Evolutionary conservation across 2,113 vertebrate genomes (phyloP).

Genomic region (Stegastes partitus): DNA sequence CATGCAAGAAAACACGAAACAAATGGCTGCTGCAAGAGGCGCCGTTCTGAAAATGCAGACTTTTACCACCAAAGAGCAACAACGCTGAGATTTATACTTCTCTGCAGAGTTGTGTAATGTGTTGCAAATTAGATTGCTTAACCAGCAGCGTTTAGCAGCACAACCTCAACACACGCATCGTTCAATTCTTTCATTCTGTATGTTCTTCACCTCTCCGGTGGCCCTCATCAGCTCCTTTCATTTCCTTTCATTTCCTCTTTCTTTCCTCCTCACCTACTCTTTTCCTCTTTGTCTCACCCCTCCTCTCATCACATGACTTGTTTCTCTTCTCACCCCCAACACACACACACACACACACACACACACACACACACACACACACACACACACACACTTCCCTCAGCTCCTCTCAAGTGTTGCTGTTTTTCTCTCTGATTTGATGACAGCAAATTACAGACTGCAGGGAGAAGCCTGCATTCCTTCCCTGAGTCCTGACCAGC

Average conservation of each 20-base stretch:
- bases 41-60: neutral
- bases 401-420: slow-evolving; percentile 55
- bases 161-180: neutral
- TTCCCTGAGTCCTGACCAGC: slow-evolving; percentile 68
- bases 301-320: slow-evolving; percentile 48
- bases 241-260: neutral
- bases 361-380: slow-evolving; percentile 27
- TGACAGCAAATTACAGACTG: slow-evolving; percentile 83
- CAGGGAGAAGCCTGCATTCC: slow-evolving; percentile 77
- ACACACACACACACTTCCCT: slow-evolving; percentile 3
- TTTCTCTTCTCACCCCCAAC: slow-evolving; percentile 28
- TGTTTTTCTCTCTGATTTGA: slow-evolving; percentile 77
- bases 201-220: neutral
- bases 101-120: neutral
- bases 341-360: slow-evolving; percentile 17
- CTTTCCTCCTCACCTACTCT: neutral
- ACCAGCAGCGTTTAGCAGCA: slow-evolving; percentile 1
- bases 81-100: neutral
- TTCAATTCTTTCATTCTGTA: neutral
- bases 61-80: neutral
- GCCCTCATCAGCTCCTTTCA: neutral
- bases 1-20: neutral
- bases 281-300: slow-evolving; percentile 6
- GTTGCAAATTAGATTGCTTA: slow-evolving; percentile 9
- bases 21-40: neutral